Conservation (phyloP, 2,888 invertebrate species). For the Erebia epiphron region DNA sequence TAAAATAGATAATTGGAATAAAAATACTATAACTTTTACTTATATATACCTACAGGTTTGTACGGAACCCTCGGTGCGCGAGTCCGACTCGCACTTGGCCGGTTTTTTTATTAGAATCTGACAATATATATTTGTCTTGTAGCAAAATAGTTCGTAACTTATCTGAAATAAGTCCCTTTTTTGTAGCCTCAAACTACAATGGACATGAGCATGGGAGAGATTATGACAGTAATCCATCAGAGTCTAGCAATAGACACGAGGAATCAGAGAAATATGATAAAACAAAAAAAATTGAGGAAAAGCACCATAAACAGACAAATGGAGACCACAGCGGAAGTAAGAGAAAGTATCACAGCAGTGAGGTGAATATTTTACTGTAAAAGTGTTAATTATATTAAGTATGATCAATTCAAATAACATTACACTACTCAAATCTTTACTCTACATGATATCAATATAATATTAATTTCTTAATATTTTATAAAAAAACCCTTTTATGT, state of each 20-base stretch:
- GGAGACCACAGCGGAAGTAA: conserved; percentile 64
- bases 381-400: background rate
- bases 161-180: conserved; percentile 12
- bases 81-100: background rate
- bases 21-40: too few relatives aligned
- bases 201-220: conserved; percentile 66
- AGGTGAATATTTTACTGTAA: conserved; percentile 51
- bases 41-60: too few relatives aligned
- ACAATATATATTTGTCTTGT: background rate
- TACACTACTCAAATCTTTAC: conserved; percentile 11
- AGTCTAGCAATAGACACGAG: conserved; percentile 52
- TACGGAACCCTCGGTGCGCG: too few relatives aligned
- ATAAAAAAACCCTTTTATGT: background rate
- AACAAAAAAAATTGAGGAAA: conserved; percentile 45
- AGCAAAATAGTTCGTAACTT: conserved; percentile 17
- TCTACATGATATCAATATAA: background rate
- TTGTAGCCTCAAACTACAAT: conserved; percentile 60
- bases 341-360: conserved; percentile 69
- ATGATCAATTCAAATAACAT: background rate
- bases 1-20: too few relatives aligned
- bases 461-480: background rate
- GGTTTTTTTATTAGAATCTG: background rate
- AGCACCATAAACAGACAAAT: conserved; percentile 55
- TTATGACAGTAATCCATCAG: conserved; percentile 61
- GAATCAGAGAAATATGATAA: conserved; percentile 51